Percentiles rank a stretch among this genome's conserved stretches.
Evolutionary conservation across 2,113 vertebrate species (phyloP).

Genomic region (Ceyx cyanopectus): DNA sequence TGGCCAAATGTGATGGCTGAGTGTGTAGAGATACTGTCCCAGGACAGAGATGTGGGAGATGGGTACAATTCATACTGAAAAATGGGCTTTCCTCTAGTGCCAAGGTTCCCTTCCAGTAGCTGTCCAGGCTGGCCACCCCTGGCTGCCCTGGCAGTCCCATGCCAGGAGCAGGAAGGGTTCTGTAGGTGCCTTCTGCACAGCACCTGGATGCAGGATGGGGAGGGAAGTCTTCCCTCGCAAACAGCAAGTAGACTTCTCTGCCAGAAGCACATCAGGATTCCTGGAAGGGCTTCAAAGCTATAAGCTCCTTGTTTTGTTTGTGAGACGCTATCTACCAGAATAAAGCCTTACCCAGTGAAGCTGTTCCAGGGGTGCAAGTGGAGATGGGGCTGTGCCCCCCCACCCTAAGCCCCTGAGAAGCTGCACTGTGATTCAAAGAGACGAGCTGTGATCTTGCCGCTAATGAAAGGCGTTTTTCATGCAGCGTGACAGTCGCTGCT

Average conservation of each 20-base stretch:
- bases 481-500: background rate
- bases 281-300: background rate
- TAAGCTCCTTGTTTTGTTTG: background rate
- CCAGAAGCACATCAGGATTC: background rate
- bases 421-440: background rate
- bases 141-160: background rate
- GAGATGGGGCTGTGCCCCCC: background rate
- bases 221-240: background rate
- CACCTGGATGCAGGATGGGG: background rate
- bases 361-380: background rate
- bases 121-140: background rate
- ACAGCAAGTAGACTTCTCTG: background rate
- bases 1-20: background rate
- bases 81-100: background rate
- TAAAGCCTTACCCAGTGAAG: background rate
- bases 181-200: background rate
- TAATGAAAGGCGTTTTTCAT: conserved; percentile 42
- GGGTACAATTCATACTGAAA: background rate
- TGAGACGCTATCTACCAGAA: background rate
- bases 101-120: background rate
- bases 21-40: background rate
- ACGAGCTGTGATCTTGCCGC: background rate
- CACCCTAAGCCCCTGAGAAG: background rate
- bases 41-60: background rate
- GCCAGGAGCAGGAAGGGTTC: background rate